Evolutionary conservation across 1,140 invertebrate species (phyloP).

Genomic region (Lineus longissimus): DNA sequence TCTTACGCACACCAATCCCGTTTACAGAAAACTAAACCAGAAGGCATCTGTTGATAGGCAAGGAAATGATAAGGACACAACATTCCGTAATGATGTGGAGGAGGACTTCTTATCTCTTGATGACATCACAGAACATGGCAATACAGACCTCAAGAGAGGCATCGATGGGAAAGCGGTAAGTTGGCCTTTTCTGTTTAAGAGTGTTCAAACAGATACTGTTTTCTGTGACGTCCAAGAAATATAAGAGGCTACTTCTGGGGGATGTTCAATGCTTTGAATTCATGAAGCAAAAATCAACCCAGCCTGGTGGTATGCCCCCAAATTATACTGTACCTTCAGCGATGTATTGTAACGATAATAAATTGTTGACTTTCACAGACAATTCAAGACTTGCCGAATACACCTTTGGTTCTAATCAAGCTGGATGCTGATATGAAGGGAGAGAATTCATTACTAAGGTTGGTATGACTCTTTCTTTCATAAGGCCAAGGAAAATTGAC

Average conservation of each 20-base stretch:
- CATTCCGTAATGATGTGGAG: constrained; percentile 29
- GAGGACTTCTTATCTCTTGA: constrained; percentile 44
- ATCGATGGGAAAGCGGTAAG: constrained; percentile 9
- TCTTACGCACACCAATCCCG: too few species aligned
- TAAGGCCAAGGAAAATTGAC: too few species aligned
- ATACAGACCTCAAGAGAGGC: constrained; percentile 31
- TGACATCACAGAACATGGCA: constrained; percentile 35
- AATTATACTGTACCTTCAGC: too few species aligned
- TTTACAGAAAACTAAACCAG: too few species aligned
- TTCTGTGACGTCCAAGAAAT: too few species aligned
- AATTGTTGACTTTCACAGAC: neutral
- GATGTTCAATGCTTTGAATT: too few species aligned
- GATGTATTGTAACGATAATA: too few species aligned
- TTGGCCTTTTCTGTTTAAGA: neutral
- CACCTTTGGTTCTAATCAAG: constrained; percentile 37
- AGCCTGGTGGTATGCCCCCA: too few species aligned
- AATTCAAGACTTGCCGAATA: constrained; percentile 31
- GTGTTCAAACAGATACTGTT: neutral
- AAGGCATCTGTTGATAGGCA: too few species aligned
- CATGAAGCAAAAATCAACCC: too few species aligned
- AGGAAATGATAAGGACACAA: neutral
- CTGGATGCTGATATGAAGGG: constrained; percentile 40
- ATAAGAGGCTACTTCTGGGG: too few species aligned
- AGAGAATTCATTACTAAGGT: constrained; percentile 40
- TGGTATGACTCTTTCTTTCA: too few species aligned